A percentile compares a stretch with the other conserved stretches of the same genome.
Evolutionary conservation across 2,797 vertebrate genomes (phyloP).

Genomic region (Florisuga fusca): DNA sequence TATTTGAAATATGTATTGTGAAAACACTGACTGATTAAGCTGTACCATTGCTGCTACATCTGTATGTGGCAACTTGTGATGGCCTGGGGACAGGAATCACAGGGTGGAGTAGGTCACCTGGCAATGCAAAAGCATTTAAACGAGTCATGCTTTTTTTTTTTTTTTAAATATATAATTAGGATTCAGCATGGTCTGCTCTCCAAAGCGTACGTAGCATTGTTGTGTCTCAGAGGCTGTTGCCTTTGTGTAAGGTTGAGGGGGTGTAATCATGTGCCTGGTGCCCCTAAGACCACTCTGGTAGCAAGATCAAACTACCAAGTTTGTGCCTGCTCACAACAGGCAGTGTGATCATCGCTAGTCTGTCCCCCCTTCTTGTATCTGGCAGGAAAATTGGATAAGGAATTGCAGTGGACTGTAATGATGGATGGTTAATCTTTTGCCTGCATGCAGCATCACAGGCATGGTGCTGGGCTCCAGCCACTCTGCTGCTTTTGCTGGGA

Average conservation of each 20-base stretch:
- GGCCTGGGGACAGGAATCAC: background rate
- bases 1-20: constrained; percentile 73
- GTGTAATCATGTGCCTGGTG: rapidly evolving
- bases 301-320: background rate
- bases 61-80: background rate
- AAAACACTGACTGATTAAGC: constrained; percentile 70
- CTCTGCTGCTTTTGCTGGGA: background rate
- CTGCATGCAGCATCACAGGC: background rate
- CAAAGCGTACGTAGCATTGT: background rate
- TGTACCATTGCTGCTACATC: constrained; percentile 32
- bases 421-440: background rate
- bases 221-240: background rate
- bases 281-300: background rate
- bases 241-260: background rate
- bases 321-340: background rate
- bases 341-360: background rate
- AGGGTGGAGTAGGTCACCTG: background rate
- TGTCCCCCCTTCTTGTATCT: background rate
- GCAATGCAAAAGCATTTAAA: background rate
- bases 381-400: background rate
- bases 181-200: background rate
- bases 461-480: background rate
- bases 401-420: background rate
- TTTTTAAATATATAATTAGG: background rate
- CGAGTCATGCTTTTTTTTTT: background rate